Conservation (phyloP, 1,140 invertebrate species). For the Plutomurus gul region DNA sequence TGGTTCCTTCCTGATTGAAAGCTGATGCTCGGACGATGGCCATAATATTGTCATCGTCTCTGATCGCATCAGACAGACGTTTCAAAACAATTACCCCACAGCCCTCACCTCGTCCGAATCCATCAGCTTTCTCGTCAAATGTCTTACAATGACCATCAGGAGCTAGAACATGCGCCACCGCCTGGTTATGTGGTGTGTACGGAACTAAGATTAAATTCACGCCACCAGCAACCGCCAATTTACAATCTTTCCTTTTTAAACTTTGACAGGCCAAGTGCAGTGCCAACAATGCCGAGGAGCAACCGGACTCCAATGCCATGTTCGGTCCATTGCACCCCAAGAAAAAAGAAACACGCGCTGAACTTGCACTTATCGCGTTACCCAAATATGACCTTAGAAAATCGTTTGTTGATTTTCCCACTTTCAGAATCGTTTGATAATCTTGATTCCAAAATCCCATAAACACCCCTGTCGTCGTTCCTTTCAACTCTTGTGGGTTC, state of each 20-base stretch:
- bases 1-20: constrained; percentile 4
- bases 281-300: constrained; percentile 29
- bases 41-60: neutral
- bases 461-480: neutral
- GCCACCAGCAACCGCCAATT: constrained; percentile 31
- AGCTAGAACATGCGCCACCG: neutral
- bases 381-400: constrained; percentile 30
- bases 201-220: constrained; percentile 34
- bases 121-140: no score
- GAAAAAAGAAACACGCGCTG: constrained; percentile 3
- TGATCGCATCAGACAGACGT: constrained; percentile 15
- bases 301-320: constrained; percentile 18
- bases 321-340: constrained; percentile 34
- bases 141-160: no score
- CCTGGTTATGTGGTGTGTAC: neutral
- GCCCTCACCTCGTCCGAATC: no score
- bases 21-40: constrained; percentile 12
- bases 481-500: neutral
- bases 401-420: neutral
- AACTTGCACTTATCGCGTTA: constrained; percentile 30
- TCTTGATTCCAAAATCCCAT: constrained; percentile 6
- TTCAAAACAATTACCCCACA: constrained; percentile 2
- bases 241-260: constrained; percentile 3
- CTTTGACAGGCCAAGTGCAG: constrained; percentile 41
- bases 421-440: neutral